These are phyloP conservation scores for Oreochromis mossambicus DNA, from an alignment of 2,797 vertebrate genomes.

Conservation along the genomic window DNA sequence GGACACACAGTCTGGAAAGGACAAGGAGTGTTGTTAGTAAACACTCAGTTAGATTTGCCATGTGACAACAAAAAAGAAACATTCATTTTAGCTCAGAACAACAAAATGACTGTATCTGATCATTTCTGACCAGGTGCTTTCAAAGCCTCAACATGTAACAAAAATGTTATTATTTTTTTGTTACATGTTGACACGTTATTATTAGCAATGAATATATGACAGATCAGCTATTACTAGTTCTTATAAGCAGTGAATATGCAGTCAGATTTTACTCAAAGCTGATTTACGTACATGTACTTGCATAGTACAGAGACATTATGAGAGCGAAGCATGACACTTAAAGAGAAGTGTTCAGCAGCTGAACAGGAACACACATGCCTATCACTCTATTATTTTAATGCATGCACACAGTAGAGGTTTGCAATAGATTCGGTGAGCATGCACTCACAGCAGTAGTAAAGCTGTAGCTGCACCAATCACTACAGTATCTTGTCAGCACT, in stretches of 20 bases:
- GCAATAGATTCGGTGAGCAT: not conserved
- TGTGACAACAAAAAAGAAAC: not conserved
- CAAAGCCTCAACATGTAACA: no score
- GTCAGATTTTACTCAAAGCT: not conserved
- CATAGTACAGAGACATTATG: not conserved
- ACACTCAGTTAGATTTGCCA: not conserved
- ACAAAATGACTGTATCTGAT: no score
- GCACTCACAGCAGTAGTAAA: not conserved
- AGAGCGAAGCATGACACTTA: not conserved
- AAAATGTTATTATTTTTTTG: not conserved
- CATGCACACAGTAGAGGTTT: not conserved
- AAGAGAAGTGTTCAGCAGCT: not conserved
- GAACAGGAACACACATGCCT: not conserved
- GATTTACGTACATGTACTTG: not conserved
- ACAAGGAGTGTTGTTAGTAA: not conserved
- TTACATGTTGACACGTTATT: not conserved
- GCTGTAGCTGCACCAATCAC: not conserved
- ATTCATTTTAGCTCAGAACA: no score
- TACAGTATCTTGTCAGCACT: not conserved
- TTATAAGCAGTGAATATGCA: not conserved
- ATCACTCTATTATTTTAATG: not conserved
- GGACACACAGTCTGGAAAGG: slow-evolving; percentile 86
- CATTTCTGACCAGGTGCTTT: no score
- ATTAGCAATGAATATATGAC: not conserved
- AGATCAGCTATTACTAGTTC: not conserved